Conservation (phyloP, 2,797 vertebrate species). For the Naso thynnoides region DNA sequence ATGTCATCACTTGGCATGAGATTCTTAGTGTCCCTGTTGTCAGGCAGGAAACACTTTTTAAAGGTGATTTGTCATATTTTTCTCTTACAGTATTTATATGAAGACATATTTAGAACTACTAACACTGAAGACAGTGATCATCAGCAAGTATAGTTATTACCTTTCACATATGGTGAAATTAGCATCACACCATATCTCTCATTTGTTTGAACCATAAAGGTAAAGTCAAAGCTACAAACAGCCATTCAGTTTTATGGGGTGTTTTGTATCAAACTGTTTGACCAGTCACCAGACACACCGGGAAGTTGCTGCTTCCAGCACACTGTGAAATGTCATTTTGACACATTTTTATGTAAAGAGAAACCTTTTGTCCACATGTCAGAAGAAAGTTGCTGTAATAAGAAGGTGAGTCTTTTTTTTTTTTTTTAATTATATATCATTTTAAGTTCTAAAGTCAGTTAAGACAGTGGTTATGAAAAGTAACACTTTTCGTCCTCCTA, state of each 20-base stretch:
- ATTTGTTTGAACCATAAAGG: background rate
- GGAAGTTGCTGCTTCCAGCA: background rate
- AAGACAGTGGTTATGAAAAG: too few species aligned
- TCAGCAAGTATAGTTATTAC: background rate
- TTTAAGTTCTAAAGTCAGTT: too few species aligned
- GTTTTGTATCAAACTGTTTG: background rate
- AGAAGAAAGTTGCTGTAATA: too few species aligned
- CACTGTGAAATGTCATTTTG: background rate
- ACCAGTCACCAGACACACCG: constrained; percentile 1
- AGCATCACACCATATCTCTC: background rate
- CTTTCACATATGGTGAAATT: background rate
- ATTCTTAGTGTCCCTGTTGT: background rate
- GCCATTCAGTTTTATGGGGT: background rate
- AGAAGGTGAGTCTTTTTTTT: too few species aligned
- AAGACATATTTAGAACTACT: background rate
- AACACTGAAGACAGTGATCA: background rate
- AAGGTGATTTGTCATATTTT: background rate
- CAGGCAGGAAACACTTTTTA: constrained; percentile 14
- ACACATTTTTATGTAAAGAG: background rate
- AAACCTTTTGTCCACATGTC: too few species aligned
- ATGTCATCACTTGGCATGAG: constrained; percentile 21
- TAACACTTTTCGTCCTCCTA: too few species aligned
- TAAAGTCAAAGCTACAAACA: background rate
- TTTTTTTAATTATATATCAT: too few species aligned
- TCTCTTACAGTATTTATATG: background rate